Evolutionary conservation across 1,140 invertebrate genomes (phyloP).

Genomic region (Teleogryllus occipitalis): DNA sequence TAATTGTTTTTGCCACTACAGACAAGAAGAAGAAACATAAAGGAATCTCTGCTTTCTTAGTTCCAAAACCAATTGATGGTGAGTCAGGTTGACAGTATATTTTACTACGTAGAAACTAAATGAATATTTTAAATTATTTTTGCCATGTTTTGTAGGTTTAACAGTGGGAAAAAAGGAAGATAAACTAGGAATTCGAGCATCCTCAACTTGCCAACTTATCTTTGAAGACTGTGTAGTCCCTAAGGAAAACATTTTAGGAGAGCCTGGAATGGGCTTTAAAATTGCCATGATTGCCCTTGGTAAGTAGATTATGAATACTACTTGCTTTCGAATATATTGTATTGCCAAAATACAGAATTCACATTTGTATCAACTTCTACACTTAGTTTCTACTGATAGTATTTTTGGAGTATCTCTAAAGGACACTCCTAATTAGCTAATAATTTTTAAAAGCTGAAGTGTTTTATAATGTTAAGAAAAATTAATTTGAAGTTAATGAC

Average conservation of each 20-base stretch:
- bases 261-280: constrained; percentile 50
- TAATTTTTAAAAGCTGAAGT: too few species aligned
- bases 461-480: too few species aligned
- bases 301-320: constrained; percentile 40
- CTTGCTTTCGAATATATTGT: too few species aligned
- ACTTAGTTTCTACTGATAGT: too few species aligned
- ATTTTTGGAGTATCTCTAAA: too few species aligned
- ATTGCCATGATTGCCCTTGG: constrained; percentile 88
- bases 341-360: too few species aligned
- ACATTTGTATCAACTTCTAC: too few species aligned
- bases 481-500: too few species aligned
- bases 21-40: constrained; percentile 88
- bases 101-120: too few species aligned
- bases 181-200: constrained; percentile 86
- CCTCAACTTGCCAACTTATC: constrained; percentile 86
- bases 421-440: too few species aligned
- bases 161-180: constrained; percentile 91
- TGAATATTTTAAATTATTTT: too few species aligned
- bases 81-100: constrained; percentile 19
- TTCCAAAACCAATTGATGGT: constrained; percentile 64
- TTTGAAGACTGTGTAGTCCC: constrained; percentile 86
- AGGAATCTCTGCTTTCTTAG: constrained; percentile 79
- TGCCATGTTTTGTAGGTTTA: constrained; percentile 44
- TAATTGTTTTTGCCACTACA: constrained; percentile 85
- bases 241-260: constrained; percentile 69